phyloP scores from a whole-genome alignment of 2,113 vertebrate species.

The Castor canadensis region DNA sequence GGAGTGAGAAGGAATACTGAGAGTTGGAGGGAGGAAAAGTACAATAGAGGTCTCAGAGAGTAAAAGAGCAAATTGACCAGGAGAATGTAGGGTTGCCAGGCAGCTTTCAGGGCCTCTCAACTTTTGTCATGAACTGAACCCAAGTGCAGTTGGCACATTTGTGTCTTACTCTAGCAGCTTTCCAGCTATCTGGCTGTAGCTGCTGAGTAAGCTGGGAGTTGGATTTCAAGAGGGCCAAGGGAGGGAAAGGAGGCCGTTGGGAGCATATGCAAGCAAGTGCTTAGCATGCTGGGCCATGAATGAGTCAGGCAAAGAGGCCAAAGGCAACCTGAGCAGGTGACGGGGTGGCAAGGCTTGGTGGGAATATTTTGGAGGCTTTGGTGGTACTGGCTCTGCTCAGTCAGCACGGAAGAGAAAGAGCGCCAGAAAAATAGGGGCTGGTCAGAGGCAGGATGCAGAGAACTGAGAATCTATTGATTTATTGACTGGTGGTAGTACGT shows the following conservation, averaged over 20 bases:
- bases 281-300: not conserved
- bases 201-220: not conserved
- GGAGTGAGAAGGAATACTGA: not conserved
- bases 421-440: not conserved
- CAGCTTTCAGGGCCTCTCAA: not conserved
- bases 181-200: not conserved
- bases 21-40: not conserved
- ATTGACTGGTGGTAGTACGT: not conserved
- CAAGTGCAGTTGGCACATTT: not conserved
- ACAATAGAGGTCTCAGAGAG: not conserved
- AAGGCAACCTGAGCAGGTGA: not conserved
- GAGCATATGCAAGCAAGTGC: not conserved
- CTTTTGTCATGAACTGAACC: not conserved
- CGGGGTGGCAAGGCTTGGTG: no score
- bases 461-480: not conserved
- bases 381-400: not conserved
- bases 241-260: not conserved
- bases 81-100: not conserved
- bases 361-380: not conserved
- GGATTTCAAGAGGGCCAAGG: not conserved
- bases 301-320: not conserved
- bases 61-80: not conserved
- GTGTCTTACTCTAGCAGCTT: not conserved
- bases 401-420: not conserved
- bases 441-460: not conserved